Evolutionary conservation across 2,113 vertebrate genomes (phyloP).

Genomic region (Planiliza haematocheilus): DNA sequence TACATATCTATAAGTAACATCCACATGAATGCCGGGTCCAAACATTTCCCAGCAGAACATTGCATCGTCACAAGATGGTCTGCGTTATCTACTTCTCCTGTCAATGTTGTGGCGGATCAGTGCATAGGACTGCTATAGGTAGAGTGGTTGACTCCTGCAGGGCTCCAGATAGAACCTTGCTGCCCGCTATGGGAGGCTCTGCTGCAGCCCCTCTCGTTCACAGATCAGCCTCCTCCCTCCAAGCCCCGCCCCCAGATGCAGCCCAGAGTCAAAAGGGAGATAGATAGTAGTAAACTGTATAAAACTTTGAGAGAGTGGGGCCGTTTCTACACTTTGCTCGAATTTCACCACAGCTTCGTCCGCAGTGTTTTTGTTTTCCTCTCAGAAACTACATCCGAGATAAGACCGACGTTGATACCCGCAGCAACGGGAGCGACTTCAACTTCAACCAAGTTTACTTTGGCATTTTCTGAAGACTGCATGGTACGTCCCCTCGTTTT

Average conservation of each 20-base stretch:
- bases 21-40: too few relatives aligned
- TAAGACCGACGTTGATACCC: slow-evolving; percentile 33
- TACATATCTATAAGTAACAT: too few relatives aligned
- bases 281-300: slow-evolving; percentile 55
- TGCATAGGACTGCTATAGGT: too few relatives aligned
- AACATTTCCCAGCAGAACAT: too few relatives aligned
- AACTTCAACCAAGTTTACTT: slow-evolving; percentile 42
- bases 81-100: too few relatives aligned
- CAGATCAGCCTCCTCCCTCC: slow-evolving; percentile 51
- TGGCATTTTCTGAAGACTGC: slow-evolving; percentile 50
- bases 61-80: too few relatives aligned
- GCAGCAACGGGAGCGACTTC: slow-evolving; percentile 45
- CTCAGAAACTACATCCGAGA: slow-evolving; percentile 5
- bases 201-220: slow-evolving; percentile 3
- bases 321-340: not conserved
- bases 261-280: slow-evolving; percentile 45
- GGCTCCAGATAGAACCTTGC: slow-evolving; percentile 3
- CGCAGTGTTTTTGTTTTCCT: not conserved
- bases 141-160: not conserved
- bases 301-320: slow-evolving; percentile 50
- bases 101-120: too few relatives aligned
- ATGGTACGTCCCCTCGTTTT: slow-evolving; percentile 67
- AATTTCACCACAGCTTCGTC: not conserved
- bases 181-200: slow-evolving; percentile 1
- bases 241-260: slow-evolving; percentile 72